Evolutionary conservation across 1,140 invertebrate genomes (phyloP).

Genomic region (Lordiphosa stackelbergi): DNA sequence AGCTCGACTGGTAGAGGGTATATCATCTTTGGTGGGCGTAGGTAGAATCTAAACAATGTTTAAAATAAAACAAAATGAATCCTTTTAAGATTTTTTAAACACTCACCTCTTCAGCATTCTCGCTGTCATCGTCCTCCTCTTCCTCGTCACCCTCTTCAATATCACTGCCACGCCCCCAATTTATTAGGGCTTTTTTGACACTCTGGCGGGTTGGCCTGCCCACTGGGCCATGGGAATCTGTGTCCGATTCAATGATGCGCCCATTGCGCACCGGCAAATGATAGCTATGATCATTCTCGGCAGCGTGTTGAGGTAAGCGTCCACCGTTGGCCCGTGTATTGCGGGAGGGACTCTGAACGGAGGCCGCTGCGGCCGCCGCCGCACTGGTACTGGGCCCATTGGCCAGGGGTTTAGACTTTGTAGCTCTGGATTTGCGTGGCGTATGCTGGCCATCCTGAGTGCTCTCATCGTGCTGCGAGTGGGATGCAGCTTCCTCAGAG

Average conservation of each 20-base stretch:
- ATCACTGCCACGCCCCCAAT: slow-evolving; percentile 67
- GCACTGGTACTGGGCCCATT: slow-evolving; percentile 60
- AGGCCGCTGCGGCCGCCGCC: slow-evolving; percentile 32
- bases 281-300: slow-evolving; percentile 75
- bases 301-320: slow-evolving; percentile 31
- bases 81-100: too few species aligned
- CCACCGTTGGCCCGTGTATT: slow-evolving; percentile 61
- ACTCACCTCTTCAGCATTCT: slow-evolving; percentile 68
- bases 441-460: slow-evolving; percentile 62
- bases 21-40: slow-evolving; percentile 72
- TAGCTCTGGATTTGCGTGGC: slow-evolving; percentile 50
- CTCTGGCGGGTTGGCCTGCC: slow-evolving; percentile 64
- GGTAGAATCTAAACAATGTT: slow-evolving; percentile 57
- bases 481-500: slow-evolving; percentile 52
- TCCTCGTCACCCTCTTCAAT: slow-evolving; percentile 54
- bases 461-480: slow-evolving; percentile 64
- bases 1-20: slow-evolving; percentile 65
- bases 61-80: neutral
- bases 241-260: slow-evolving; percentile 68
- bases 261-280: slow-evolving; percentile 70
- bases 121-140: slow-evolving; percentile 57
- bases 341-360: slow-evolving; percentile 55
- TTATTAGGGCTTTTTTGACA: slow-evolving; percentile 57
- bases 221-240: slow-evolving; percentile 56
- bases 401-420: slow-evolving; percentile 19